phyloP scores from a whole-genome alignment of 1,140 invertebrate genomes.

The Zaprionus tsacasi region DNA sequence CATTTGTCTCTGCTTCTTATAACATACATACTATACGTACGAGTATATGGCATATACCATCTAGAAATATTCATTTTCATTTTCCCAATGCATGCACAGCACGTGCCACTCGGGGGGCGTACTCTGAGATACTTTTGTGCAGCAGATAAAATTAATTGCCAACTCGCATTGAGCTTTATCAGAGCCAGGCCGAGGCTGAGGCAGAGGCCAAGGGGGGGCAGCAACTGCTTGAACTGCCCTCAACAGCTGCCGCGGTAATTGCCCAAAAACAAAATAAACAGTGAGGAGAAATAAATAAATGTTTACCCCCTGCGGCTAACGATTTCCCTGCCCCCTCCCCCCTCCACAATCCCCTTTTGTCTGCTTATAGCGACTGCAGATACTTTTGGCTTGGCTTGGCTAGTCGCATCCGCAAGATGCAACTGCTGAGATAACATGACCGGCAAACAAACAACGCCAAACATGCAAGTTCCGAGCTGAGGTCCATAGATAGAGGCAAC shows the following conservation, averaged over 20 bases:
- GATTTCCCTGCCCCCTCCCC: conserved; percentile 19
- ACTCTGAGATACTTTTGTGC: conserved; percentile 52
- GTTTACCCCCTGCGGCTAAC: conserved; percentile 37
- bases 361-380: conserved; percentile 31
- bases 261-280: conserved; percentile 25
- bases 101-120: conserved; percentile 64
- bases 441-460: conserved; percentile 66
- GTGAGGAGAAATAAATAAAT: conserved; percentile 8
- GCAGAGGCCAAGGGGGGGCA: too few relatives aligned
- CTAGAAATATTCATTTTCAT: conserved; percentile 12
- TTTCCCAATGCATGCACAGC: conserved; percentile 12
- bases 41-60: not conserved
- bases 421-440: conserved; percentile 60
- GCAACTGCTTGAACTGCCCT: conserved; percentile 1
- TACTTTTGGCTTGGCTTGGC: conserved; percentile 45
- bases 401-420: conserved; percentile 69
- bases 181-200: not conserved
- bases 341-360: conserved; percentile 4
- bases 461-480: conserved; percentile 58
- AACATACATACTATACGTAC: conserved; percentile 21
- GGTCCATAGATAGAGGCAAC: conserved; percentile 68
- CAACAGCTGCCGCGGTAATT: conserved; percentile 42
- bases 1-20: not conserved
- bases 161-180: conserved; percentile 25
- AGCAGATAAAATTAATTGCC: conserved; percentile 75